Evolutionary conservation across 2,888 invertebrate species (phyloP).

Genomic region (Xiphydria camelus): DNA sequence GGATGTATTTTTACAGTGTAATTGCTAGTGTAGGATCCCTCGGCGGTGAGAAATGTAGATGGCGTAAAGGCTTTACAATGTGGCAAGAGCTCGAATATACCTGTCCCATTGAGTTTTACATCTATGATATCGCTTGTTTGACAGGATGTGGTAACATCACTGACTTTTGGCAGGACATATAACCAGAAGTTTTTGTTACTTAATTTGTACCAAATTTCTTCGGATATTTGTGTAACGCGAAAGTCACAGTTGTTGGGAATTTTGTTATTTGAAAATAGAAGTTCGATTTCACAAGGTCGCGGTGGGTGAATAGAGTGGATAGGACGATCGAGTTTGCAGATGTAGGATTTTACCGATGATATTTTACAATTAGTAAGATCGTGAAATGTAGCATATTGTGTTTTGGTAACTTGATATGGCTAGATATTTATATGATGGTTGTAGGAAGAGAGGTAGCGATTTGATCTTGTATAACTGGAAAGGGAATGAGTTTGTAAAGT

Average conservation of each 20-base stretch:
- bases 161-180: constrained; percentile 4
- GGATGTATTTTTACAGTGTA: constrained; percentile 1
- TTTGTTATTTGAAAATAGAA: constrained; percentile 2
- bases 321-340: constrained; percentile 1
- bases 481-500: constrained; percentile 3
- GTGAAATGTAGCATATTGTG: constrained; percentile 1
- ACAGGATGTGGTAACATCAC: constrained; percentile 2
- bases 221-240: constrained; percentile 2
- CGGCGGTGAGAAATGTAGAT: constrained; percentile 2
- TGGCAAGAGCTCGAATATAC: constrained; percentile 1
- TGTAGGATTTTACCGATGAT: background rate
- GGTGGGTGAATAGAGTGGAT: constrained; percentile 7
- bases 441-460: background rate
- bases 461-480: constrained; percentile 2
- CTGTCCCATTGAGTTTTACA: background rate
- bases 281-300: constrained; percentile 12
- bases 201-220: constrained; percentile 8
- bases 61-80: constrained; percentile 7
- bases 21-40: constrained; percentile 3
- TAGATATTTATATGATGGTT: constrained; percentile 8
- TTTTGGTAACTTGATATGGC: constrained; percentile 9
- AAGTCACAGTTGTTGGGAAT: constrained; percentile 1
- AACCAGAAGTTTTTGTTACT: constrained; percentile 2
- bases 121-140: background rate
- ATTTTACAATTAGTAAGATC: constrained; percentile 1